Conservation (phyloP, 2,888 invertebrate species). For the Operophtera brumata region DNA sequence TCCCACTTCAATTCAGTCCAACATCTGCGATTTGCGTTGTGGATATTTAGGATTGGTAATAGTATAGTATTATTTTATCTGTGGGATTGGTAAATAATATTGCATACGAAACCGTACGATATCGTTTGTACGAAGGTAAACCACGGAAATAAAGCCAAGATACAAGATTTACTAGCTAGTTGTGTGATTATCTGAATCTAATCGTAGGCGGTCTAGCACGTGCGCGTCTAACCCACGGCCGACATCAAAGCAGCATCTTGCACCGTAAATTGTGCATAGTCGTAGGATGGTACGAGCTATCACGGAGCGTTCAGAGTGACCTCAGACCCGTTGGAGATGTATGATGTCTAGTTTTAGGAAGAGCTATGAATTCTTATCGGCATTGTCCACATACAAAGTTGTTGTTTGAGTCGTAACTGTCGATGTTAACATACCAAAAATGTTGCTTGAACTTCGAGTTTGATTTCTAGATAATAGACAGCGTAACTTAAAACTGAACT, state of each 20-base stretch:
- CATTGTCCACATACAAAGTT: neutral
- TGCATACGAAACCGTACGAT: too few species aligned
- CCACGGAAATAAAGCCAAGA: neutral
- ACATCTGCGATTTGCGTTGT: too few species aligned
- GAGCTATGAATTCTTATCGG: slow-evolving; percentile 9
- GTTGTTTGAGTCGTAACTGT: too few species aligned
- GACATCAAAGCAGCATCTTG: slow-evolving; percentile 24
- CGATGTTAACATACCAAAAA: too few species aligned
- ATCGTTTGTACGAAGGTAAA: neutral
- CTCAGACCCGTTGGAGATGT: slow-evolving; percentile 14
- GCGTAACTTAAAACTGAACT: too few species aligned
- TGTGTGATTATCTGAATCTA: slow-evolving; percentile 47
- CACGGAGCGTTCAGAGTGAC: slow-evolving; percentile 8
- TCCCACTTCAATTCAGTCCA: too few species aligned
- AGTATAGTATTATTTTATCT: too few species aligned
- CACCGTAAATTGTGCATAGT: slow-evolving; percentile 22
- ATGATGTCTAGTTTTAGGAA: slow-evolving; percentile 3
- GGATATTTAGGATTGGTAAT: too few species aligned
- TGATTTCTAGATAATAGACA: too few species aligned
- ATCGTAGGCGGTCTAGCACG: slow-evolving; percentile 48
- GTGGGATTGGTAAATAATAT: too few species aligned
- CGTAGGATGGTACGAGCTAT: slow-evolving; percentile 18
- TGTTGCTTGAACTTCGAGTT: too few species aligned
- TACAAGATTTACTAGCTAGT: slow-evolving; percentile 19
- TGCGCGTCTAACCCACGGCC: slow-evolving; percentile 50